Evolutionary conservation across 2,113 vertebrate species (phyloP), one percentile per base, ranked within the genome.

Genomic region (Neomonachus schauinslandi): DNA sequence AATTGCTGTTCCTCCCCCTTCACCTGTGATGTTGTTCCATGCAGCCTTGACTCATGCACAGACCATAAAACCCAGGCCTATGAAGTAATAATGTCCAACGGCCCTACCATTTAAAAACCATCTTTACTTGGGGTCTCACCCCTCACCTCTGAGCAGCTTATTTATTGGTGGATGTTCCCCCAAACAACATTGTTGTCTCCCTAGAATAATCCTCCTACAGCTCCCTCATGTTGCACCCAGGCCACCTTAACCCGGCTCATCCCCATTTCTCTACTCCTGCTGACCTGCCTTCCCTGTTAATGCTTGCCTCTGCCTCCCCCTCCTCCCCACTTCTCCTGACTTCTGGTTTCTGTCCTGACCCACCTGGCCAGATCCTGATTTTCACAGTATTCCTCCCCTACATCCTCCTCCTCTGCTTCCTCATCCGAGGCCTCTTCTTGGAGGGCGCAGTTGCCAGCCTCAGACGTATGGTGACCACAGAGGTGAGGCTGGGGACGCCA

Each of bases 351-450:
- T 51, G 19, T 69, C 57, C 28, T 26, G 4, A 74, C 36, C 39
- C 13, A 1, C 77, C 84, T 1, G 74, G 33, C 31, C 59, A 96
- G 97, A 61, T 39, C 65, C 89, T 97, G 82, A 14, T 72, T 21
- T 81, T 72, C 86, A 91, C 42, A 2, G 21, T 94, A 10, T 18
- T 96, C n/a, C 15, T 96, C 14, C 79, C 55, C 53, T 86, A 4
- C 21, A 0, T 94, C 71, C 0, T 92, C 59, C 72, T 98, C 87
- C 0, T 94, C 90, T 94, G 79, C 87, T 31, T 98, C 61, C 69
- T 96, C 53, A 14, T 94, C 86, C 86, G 28, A 6, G 18, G 77
- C 11, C 63, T 97, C 53, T 92, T 96, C 61, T 31, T 97, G 69
- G 83, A 94, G 67, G 96, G 83, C 0, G 82, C 83, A 0, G 0